Base-by-base conservation (phyloP, 2,888 invertebrate species). In the Neoitamus cyanurus region DNA sequence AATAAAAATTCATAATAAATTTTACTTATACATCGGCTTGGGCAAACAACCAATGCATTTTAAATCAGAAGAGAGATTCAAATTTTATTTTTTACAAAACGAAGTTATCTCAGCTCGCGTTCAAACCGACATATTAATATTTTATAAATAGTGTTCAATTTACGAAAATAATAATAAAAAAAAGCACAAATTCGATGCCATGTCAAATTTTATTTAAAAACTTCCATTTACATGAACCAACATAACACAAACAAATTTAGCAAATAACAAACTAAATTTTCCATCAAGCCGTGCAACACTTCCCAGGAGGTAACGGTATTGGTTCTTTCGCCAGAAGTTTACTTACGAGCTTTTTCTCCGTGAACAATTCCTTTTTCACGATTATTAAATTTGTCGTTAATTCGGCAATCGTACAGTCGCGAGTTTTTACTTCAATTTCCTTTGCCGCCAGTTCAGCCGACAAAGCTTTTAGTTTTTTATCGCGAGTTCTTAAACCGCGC, bases 361-460 rank as follows among this genome's bases (percentile, higher is more conserved):
- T 42, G 9, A 48, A 30, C 15, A 78, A 15, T 69, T 85, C 85
- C 20, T 85, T 85, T 70, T 87, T 86, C 11, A 86, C 72, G n/a
- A 85, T 85, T 1, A 85, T 48, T 30, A 87, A 84, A 42, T 78
- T 78, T n/a, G 86, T 85, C 85, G 90, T 89, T 37, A 89, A 88
- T 15, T 89, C 88, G 0, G 88, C 87, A 25, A 91, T 89, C 30
- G 89, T 88, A 34, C 88, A 88, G 25, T 91, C 90, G 1, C 89
- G 89, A 0, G 89, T 87, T 72, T 90, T 88, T 5, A 90, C 73
- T 83, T 91, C 92, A 6, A 90, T 89, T 77, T 90, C 89, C 80
- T 89, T 90, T 37, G 90, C 88, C 58, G 88, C 88, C 58, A 91
- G 85, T 86, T 91, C 91, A 0, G 91, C 91, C 13, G 88, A 86